Conservation (phyloP, 2,888 invertebrate genomes). For the Argyra leucocephala region DNA sequence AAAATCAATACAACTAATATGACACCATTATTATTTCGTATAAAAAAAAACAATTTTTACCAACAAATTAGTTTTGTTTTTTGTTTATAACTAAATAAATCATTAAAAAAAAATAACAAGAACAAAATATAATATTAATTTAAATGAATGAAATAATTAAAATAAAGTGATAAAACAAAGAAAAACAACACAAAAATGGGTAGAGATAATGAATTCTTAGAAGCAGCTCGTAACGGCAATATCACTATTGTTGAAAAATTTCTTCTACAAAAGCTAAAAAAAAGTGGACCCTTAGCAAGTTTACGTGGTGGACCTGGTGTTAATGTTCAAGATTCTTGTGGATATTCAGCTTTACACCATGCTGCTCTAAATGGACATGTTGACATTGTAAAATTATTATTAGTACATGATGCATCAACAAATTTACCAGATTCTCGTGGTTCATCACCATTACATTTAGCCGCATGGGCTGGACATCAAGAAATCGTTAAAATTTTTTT, state of each 20-base stretch:
- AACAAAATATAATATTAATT: no score
- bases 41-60: no score
- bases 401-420: slow-evolving; percentile 73
- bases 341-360: slow-evolving; percentile 88
- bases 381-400: slow-evolving; percentile 72
- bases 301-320: slow-evolving; percentile 81
- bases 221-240: slow-evolving; percentile 90
- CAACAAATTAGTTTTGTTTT: no score
- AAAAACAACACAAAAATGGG: slow-evolving; percentile 55
- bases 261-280: slow-evolving; percentile 76
- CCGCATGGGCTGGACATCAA: slow-evolving; percentile 87
- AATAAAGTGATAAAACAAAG: not conserved
- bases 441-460: slow-evolving; percentile 84
- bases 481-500: slow-evolving; percentile 79
- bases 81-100: no score
- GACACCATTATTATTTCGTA: no score
- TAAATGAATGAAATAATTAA: no score
- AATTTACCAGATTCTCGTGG: slow-evolving; percentile 83
- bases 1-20: no score
- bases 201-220: slow-evolving; percentile 92
- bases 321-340: slow-evolving; percentile 86
- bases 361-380: slow-evolving; percentile 87
- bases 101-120: no score
- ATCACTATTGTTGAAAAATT: slow-evolving; percentile 82
- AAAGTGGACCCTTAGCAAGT: slow-evolving; percentile 87